These are phyloP conservation scores for Drosophila biarmipes DNA, from an alignment of 1,140 invertebrate species.

Conservation along the genomic window DNA sequence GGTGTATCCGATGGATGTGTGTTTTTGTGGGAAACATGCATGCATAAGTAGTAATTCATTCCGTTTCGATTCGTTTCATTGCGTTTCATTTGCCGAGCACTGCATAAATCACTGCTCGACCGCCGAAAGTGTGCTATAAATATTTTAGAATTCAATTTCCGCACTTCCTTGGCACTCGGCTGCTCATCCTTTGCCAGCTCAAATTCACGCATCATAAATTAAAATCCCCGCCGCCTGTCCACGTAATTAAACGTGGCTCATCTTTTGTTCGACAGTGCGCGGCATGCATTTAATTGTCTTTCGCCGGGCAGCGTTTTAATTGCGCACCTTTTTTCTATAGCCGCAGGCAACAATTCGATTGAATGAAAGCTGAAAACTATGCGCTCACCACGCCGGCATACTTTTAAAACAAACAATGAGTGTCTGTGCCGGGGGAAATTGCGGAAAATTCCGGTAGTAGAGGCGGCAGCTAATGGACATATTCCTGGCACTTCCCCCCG, in stretches of 20 bases:
- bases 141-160: slow-evolving; percentile 81
- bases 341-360: slow-evolving; percentile 66
- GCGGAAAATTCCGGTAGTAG: slow-evolving; percentile 21
- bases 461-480: slow-evolving; percentile 36
- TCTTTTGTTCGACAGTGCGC: slow-evolving; percentile 48
- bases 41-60: slow-evolving; percentile 78
- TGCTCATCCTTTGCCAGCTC: slow-evolving; percentile 4
- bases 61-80: slow-evolving; percentile 62
- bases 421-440: slow-evolving; percentile 9
- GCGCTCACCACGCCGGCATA: slow-evolving; percentile 7
- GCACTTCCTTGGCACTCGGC: slow-evolving; percentile 17
- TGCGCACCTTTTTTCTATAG: slow-evolving; percentile 71
- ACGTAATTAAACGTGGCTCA: slow-evolving; percentile 73
- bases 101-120: slow-evolving; percentile 68
- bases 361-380: slow-evolving; percentile 68
- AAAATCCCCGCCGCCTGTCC: slow-evolving; percentile 57
- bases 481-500: slow-evolving; percentile 55
- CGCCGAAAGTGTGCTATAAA: slow-evolving; percentile 62
- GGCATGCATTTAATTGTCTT: slow-evolving; percentile 78
- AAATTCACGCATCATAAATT: slow-evolving; percentile 62
- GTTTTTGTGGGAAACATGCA: slow-evolving; percentile 54
- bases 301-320: slow-evolving; percentile 71
- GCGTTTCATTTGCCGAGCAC: slow-evolving; percentile 67
- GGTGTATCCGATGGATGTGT: background rate
- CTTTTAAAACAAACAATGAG: slow-evolving; percentile 43